These are phyloP conservation scores for Acanthaster planci DNA, from an alignment of 35 echinoderm and acorn worm genomes.

Conservation along the genomic window DNA sequence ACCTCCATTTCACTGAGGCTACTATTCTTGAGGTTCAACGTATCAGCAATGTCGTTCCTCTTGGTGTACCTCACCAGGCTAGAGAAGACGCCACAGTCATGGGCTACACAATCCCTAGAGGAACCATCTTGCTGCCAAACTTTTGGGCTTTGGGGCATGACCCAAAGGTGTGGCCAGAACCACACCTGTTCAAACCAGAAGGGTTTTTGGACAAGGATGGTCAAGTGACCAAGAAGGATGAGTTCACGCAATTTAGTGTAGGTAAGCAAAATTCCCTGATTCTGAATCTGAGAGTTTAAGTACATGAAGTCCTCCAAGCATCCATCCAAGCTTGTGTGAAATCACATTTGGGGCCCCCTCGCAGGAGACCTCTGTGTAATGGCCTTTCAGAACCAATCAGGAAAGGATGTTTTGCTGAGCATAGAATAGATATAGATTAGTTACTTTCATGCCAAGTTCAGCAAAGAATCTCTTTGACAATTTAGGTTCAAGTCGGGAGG, in stretches of 20 bases:
- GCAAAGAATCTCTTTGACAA: no score
- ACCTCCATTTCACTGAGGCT: slow-evolving; percentile 67
- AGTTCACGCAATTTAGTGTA: slow-evolving; percentile 60
- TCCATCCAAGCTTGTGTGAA: no score
- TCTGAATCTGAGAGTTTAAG: no score
- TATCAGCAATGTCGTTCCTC: slow-evolving; percentile 30
- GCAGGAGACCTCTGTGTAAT: no score
- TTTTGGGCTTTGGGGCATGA: slow-evolving; percentile 65
- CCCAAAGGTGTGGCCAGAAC: slow-evolving; percentile 53
- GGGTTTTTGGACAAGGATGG: slow-evolving; percentile 66
- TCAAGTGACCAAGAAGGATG: slow-evolving; percentile 44
- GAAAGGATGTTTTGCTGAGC: no score
- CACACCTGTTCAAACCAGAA: slow-evolving; percentile 69
- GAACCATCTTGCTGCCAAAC: slow-evolving; percentile 70
- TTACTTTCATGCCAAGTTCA: no score
- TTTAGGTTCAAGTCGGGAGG: no score
- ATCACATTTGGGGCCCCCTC: no score
- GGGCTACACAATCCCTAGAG: slow-evolving; percentile 61
- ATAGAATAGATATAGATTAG: no score
- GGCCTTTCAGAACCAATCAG: no score
- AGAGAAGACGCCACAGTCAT: slow-evolving; percentile 30
- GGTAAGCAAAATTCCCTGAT: slow-evolving; percentile 42
- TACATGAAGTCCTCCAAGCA: no score
- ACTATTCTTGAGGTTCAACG: slow-evolving; percentile 65
- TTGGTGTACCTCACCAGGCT: slow-evolving; percentile 51